These are phyloP conservation scores for Drosophila pallidifrons DNA, from an alignment of 1,140 invertebrate genomes.

Conservation along the genomic window DNA sequence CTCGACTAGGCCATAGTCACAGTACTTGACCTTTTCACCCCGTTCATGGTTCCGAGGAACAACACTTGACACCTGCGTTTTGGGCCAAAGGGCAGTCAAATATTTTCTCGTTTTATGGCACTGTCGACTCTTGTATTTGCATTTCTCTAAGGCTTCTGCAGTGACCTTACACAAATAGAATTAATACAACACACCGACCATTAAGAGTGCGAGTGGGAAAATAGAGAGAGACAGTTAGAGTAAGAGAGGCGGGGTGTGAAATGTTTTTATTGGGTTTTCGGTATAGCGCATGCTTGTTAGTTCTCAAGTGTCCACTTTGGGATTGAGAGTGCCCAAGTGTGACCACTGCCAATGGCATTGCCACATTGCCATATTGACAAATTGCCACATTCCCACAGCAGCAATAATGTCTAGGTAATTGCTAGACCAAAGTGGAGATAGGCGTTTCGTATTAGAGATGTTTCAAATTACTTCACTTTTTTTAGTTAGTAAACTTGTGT, in stretches of 20 bases:
- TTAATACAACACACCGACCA: constrained; percentile 22
- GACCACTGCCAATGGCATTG: constrained; percentile 14
- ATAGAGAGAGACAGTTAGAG: neutral
- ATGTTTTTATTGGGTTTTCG: constrained; percentile 26
- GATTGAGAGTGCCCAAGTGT: constrained; percentile 21
- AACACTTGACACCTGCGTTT: constrained; percentile 64
- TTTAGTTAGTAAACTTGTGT: no score
- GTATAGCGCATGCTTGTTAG: constrained; percentile 16
- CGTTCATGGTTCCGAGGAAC: constrained; percentile 32
- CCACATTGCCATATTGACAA: constrained; percentile 2
- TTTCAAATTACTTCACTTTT: neutral
- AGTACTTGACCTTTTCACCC: constrained; percentile 53
- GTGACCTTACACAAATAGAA: constrained; percentile 60
- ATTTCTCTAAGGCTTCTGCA: constrained; percentile 43
- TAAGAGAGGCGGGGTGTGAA: constrained; percentile 17
- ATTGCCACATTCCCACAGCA: neutral
- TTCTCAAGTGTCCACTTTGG: constrained; percentile 27
- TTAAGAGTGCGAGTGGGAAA: neutral
- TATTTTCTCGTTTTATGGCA: constrained; percentile 53
- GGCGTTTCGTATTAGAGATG: neutral
- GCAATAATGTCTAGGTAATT: constrained; percentile 1
- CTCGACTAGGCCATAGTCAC: constrained; percentile 12
- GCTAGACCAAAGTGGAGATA: neutral
- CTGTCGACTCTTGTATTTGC: constrained; percentile 51
- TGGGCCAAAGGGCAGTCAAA: constrained; percentile 46